Evolutionary conservation across 2,113 vertebrate species (phyloP).

Genomic region (Rhinolophus ferrumequinum): DNA sequence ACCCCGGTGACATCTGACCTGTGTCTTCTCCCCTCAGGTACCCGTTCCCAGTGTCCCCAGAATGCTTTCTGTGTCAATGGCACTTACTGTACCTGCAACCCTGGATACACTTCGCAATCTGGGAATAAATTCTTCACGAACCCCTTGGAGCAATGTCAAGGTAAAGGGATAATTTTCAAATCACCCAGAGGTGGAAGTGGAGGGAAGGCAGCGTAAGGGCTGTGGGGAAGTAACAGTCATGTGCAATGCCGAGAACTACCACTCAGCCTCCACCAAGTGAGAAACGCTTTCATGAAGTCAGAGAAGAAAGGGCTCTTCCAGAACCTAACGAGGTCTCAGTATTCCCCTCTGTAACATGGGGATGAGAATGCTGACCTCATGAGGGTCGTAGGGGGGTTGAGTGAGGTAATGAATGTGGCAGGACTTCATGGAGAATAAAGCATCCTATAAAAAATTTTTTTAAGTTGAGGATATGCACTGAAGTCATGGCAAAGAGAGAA

Average conservation of each 20-base stretch:
- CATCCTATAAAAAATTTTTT: neutral
- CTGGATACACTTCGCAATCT: neutral
- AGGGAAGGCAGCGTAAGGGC: neutral
- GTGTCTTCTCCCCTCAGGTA: neutral
- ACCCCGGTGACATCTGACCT: neutral
- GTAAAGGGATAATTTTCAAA: slow-evolving; percentile 11
- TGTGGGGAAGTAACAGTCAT: neutral
- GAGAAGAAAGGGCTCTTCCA: neutral
- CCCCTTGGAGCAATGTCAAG: neutral
- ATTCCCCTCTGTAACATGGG: neutral
- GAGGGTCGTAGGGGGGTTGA: too few species aligned
- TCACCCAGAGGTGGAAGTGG: neutral
- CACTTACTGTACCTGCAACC: neutral
- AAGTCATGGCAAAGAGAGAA: neutral
- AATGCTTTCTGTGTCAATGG: neutral
- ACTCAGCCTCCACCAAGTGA: neutral
- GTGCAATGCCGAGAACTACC: neutral
- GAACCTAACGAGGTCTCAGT: neutral
- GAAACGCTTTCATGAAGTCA: neutral
- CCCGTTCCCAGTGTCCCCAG: accelerated
- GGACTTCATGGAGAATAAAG: neutral
- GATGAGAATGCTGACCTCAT: neutral
- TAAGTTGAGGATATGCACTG: neutral
- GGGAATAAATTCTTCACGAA: neutral
- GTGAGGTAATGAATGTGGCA: neutral